Evolutionary conservation across 1,140 invertebrate species (phyloP).

Genomic region (Dinoponera quadriceps): DNA sequence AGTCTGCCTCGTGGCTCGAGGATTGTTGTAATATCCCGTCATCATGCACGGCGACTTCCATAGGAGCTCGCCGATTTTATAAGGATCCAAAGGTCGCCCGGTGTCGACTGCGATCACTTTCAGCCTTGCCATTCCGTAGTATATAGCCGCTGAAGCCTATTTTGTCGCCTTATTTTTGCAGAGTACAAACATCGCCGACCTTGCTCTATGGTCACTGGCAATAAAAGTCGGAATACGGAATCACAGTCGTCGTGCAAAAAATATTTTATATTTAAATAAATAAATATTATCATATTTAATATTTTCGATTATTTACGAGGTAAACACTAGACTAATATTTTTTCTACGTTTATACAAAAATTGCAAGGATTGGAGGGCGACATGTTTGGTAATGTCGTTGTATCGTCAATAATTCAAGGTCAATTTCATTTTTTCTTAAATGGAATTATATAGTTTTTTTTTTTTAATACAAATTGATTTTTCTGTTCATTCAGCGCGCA

Average conservation of each 20-base stretch:
- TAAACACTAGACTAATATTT: too few relatives aligned
- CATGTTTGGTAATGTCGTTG: too few relatives aligned
- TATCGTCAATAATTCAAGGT: too few relatives aligned
- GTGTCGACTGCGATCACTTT: conserved; percentile 81
- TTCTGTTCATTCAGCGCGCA: too few relatives aligned
- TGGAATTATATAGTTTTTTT: too few relatives aligned
- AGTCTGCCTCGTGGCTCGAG: conserved; percentile 86
- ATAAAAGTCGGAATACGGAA: neutral
- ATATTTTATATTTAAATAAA: too few relatives aligned
- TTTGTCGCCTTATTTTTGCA: conserved; percentile 4
- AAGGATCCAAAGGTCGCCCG: conserved; percentile 76
- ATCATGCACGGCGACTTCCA: conserved; percentile 82
- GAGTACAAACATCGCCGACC: conserved; percentile 58
- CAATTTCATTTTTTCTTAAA: too few relatives aligned
- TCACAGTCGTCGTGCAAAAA: neutral
- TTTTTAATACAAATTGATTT: too few relatives aligned
- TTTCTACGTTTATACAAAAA: too few relatives aligned
- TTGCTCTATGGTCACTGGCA: conserved; percentile 66
- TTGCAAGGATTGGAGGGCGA: too few relatives aligned
- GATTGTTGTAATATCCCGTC: conserved; percentile 84
- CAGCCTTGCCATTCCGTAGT: conserved; percentile 63
- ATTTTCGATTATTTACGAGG: too few relatives aligned
- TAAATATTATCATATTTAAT: too few relatives aligned
- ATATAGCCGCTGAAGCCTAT: conserved; percentile 76
- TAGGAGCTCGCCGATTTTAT: conserved; percentile 84